A percentile compares a stretch with the other conserved stretches of the same genome.
Conservation (phyloP, 1,140 invertebrate genomes). For the Limonius californicus region DNA sequence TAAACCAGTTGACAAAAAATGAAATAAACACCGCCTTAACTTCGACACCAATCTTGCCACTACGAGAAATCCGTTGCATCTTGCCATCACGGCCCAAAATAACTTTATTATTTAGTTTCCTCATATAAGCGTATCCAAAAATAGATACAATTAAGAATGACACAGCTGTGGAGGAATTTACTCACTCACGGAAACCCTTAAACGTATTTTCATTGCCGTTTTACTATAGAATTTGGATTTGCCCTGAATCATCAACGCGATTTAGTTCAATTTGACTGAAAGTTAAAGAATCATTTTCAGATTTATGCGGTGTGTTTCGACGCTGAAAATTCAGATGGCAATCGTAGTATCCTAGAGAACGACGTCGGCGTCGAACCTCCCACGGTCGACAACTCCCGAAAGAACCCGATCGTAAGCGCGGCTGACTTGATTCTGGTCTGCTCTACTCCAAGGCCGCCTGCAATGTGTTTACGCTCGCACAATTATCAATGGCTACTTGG, state of each 20-base stretch:
- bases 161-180: neutral
- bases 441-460: slow-evolving; percentile 17
- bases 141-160: neutral
- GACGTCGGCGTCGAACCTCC: neutral
- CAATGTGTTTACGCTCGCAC: slow-evolving; percentile 19
- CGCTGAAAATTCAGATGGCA: neutral
- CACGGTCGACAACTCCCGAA: neutral
- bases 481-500: slow-evolving; percentile 20
- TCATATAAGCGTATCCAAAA: neutral
- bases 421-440: slow-evolving; percentile 10
- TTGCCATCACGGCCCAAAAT: slow-evolving; percentile 1
- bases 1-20: neutral
- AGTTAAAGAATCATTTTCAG: too few relatives aligned
- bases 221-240: neutral
- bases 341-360: neutral
- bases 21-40: neutral
- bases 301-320: neutral
- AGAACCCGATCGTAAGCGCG: neutral
- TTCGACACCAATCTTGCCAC: neutral
- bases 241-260: neutral
- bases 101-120: neutral
- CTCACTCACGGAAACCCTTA: slow-evolving; percentile 1
- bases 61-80: neutral
- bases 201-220: neutral
- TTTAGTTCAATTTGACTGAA: neutral